Conservation (phyloP, 2,797 vertebrate genomes). For the Thripadectes ignobilis region DNA sequence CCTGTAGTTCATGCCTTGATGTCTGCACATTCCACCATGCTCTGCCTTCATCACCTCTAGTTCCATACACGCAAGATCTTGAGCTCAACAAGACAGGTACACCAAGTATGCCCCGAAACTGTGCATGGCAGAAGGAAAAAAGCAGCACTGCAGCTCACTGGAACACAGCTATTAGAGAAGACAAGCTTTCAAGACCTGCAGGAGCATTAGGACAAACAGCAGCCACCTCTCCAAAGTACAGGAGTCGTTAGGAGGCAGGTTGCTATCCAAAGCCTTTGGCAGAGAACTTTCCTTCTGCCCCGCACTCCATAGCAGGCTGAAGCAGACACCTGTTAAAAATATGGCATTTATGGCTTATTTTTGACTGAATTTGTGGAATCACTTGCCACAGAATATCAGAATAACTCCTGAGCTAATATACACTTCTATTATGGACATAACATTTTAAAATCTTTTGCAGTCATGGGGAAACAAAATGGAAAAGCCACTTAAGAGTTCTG, state of each 20-base stretch:
- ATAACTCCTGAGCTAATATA: neutral
- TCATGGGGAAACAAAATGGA: neutral
- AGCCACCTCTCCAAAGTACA: neutral
- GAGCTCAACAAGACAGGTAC: neutral
- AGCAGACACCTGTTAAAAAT: neutral
- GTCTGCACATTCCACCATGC: neutral
- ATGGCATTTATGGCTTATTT: neutral
- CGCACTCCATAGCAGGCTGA: neutral
- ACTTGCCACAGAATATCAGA: neutral
- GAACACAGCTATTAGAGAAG: neutral
- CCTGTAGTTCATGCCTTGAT: neutral
- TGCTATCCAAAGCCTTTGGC: neutral
- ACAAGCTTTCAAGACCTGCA: neutral
- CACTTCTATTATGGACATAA: neutral
- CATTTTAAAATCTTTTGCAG: neutral
- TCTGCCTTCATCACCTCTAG: neutral
- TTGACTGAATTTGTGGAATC: neutral
- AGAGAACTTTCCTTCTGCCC: neutral
- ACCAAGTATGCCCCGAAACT: neutral
- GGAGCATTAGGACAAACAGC: neutral
- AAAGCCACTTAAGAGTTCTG: neutral
- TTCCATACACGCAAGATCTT: neutral
- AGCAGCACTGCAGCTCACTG: neutral
- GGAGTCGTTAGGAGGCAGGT: neutral
- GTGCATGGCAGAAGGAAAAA: rapidly evolving